phyloP scores from a whole-genome alignment of 2,113 vertebrate genomes.

The Microtus ochrogaster region DNA sequence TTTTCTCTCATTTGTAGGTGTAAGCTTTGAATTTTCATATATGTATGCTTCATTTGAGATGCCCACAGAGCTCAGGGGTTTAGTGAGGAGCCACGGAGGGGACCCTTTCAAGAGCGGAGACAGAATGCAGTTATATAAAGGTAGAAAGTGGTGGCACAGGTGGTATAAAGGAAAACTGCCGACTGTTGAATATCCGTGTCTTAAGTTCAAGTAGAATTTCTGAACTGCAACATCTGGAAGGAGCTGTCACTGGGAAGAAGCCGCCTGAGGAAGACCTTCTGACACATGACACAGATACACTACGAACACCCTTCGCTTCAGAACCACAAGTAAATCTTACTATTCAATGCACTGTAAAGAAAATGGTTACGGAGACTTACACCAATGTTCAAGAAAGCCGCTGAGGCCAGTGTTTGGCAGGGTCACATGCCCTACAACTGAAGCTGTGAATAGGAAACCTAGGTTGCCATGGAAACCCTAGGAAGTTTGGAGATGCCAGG shows the following conservation, averaged over 20 bases:
- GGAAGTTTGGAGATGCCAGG: neutral
- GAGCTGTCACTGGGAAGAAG: neutral
- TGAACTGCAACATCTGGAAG: neutral
- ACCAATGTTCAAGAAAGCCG: neutral
- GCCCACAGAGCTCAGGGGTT: neutral
- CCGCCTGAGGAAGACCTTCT: conserved; percentile 37
- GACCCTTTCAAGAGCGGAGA: no score
- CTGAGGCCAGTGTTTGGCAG: no score
- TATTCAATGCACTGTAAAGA: conserved; percentile 34
- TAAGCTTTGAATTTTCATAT: neutral
- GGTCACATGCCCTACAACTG: neutral
- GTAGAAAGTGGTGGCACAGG: no score
- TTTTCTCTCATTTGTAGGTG: neutral
- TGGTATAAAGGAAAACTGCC: neutral
- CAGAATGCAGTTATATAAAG: neutral
- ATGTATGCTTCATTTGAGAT: neutral
- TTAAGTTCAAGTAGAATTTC: conserved; percentile 8
- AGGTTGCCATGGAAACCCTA: neutral
- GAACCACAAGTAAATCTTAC: conserved; percentile 37
- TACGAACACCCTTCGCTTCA: conserved; percentile 40
- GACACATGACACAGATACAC: neutral
- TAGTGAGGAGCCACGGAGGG: neutral
- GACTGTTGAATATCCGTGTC: conserved; percentile 10
- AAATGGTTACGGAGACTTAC: neutral
- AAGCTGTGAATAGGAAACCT: neutral